A percentile compares a stretch with the other conserved stretches of the same genome.
These are phyloP conservation scores for Ictalurus furcatus DNA, from an alignment of 2,113 vertebrate genomes.

Conservation along the genomic window DNA sequence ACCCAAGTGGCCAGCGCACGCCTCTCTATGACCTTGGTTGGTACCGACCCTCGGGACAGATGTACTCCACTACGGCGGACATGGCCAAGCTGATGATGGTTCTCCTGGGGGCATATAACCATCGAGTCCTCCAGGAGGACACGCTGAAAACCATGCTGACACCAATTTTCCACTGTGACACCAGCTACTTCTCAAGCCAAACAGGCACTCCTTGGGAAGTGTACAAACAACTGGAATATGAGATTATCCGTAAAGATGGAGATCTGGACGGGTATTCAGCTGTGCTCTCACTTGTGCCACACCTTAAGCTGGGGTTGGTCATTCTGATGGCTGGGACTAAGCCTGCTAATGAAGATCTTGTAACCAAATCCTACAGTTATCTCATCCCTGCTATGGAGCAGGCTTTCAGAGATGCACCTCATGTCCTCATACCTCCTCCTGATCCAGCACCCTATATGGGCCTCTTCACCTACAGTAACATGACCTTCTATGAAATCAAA, in stretches of 20 bases:
- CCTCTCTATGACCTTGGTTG: conserved; percentile 89
- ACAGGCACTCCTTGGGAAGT: conserved; percentile 92
- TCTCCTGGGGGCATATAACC: conserved; percentile 76
- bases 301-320: conserved; percentile 82
- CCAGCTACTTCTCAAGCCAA: conserved; percentile 82
- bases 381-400: conserved; percentile 84
- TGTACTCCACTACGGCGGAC: conserved; percentile 87
- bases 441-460: conserved; percentile 79
- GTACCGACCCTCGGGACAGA: conserved; percentile 91
- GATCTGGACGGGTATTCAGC: conserved; percentile 88
- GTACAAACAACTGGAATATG: conserved; percentile 80
- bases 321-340: conserved; percentile 85
- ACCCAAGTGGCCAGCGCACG: conserved; percentile 73
- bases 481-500: conserved; percentile 88
- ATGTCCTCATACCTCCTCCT: conserved; percentile 73
- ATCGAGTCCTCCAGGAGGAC: conserved; percentile 73
- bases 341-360: conserved; percentile 75
- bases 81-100: conserved; percentile 85
- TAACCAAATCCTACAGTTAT: conserved; percentile 70
- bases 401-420: conserved; percentile 77
- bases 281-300: conserved; percentile 84
- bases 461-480: conserved; percentile 85
- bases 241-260: conserved; percentile 85
- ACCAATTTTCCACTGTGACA: conserved; percentile 78
- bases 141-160: conserved; percentile 83